Percentiles rank a stretch among this genome's conserved stretches.
phyloP scores from a whole-genome alignment of 2,797 vertebrate genomes.

The Sebastes elongatus region DNA sequence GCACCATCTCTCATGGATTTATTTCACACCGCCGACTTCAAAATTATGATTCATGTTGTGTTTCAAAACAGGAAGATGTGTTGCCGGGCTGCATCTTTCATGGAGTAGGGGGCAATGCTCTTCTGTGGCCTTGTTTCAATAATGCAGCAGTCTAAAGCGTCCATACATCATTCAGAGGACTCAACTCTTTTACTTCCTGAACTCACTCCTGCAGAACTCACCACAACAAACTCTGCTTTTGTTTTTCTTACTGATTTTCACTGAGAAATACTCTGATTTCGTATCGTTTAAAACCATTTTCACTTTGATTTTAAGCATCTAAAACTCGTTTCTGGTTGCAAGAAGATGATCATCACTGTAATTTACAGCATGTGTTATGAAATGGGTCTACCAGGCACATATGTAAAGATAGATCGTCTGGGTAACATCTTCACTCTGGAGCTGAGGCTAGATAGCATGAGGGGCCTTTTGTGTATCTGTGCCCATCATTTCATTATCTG shows the following conservation, averaged over 20 bases:
- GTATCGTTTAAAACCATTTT: not conserved
- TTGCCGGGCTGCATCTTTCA: not conserved
- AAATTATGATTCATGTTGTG: constrained; percentile 4
- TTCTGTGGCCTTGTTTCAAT: constrained; percentile 38
- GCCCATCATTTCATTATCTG: not conserved
- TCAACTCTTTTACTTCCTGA: not conserved
- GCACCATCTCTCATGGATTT: not conserved
- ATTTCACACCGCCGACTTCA: not conserved
- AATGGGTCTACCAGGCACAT: too few relatives aligned
- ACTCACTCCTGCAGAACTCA: not conserved
- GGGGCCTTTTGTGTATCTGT: not conserved
- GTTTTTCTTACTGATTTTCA: not conserved
- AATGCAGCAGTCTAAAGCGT: constrained; percentile 40
- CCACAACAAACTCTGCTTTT: not conserved
- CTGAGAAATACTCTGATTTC: not conserved
- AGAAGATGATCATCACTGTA: not conserved
- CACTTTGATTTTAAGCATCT: not conserved
- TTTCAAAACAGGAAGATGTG: not conserved
- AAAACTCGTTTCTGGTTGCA: not conserved
- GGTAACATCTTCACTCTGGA: not conserved
- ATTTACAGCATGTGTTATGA: not conserved
- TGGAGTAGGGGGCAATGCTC: not conserved
- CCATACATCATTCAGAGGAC: constrained; percentile 46
- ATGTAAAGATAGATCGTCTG: too few relatives aligned
- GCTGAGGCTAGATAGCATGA: not conserved